Conservation (phyloP, 2,113 vertebrate species). For the Strix aluco region DNA sequence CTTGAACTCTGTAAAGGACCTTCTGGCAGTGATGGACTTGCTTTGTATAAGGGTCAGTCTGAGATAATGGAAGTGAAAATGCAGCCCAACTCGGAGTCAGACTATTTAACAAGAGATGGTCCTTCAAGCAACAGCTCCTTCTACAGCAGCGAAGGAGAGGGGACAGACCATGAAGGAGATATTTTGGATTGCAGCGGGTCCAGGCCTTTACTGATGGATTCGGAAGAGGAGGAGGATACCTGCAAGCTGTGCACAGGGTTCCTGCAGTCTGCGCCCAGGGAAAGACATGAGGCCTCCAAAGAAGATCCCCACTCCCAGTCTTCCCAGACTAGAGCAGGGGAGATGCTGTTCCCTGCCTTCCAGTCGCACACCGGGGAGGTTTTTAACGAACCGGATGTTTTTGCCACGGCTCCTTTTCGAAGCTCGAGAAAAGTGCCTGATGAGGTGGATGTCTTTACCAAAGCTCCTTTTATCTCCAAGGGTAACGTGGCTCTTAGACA, state of each 20-base stretch:
- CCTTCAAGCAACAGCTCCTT: constrained; percentile 83
- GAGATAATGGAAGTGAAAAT: constrained; percentile 18
- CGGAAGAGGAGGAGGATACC: constrained; percentile 88
- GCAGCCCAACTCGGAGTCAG: constrained; percentile 53
- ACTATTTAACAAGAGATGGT: constrained; percentile 66
- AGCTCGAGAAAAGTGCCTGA: constrained; percentile 70
- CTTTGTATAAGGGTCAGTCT: constrained; percentile 24
- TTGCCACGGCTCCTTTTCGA: constrained; percentile 87
- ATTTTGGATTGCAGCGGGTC: constrained; percentile 89
- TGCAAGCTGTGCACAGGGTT: neutral
- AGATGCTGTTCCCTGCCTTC: constrained; percentile 25
- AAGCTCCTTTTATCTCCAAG: constrained; percentile 87
- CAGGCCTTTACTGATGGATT: constrained; percentile 90
- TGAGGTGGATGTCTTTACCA: constrained; percentile 86
- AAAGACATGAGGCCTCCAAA: neutral
- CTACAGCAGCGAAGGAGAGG: constrained; percentile 94
- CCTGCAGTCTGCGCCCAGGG: constrained; percentile 21
- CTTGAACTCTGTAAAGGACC: constrained; percentile 48
- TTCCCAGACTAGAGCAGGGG: neutral
- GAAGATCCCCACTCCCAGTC: neutral
- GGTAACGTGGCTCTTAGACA: neutral
- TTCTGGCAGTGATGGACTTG: constrained; percentile 7
- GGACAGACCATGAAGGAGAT: constrained; percentile 76
- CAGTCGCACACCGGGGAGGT: neutral
- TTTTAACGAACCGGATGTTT: constrained; percentile 77